phyloP scores from a whole-genome alignment of 2,888 invertebrate species.

The Microchrysa polita region DNA sequence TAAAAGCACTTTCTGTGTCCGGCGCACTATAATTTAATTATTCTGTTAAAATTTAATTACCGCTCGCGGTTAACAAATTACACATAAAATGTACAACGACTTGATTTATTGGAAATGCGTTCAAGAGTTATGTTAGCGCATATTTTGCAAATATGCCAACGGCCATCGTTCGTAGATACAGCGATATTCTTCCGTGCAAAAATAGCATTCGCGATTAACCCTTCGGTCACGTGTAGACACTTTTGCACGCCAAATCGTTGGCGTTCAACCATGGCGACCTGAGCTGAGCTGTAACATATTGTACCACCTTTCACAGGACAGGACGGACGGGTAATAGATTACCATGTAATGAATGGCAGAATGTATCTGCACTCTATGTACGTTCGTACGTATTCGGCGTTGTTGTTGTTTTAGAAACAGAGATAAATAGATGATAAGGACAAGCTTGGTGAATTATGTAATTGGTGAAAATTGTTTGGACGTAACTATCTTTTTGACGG shows the following conservation, averaged over 20 bases:
- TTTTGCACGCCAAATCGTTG: background rate
- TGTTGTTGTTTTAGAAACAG: background rate
- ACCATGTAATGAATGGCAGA: conserved; percentile 22
- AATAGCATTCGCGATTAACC: conserved; percentile 5
- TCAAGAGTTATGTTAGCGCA: conserved; percentile 36
- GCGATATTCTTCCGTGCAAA: background rate
- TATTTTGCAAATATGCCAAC: conserved; percentile 23
- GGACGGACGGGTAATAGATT: conserved; percentile 17
- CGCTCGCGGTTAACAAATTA: conserved; percentile 42
- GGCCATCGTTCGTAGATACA: background rate
- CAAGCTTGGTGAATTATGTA: conserved; percentile 33
- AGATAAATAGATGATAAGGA: conserved; percentile 35
- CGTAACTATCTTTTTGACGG: conserved; percentile 21
- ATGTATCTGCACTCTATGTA: too few relatives aligned
- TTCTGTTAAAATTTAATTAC: conserved; percentile 44
- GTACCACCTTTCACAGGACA: background rate
- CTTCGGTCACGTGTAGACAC: conserved; percentile 1
- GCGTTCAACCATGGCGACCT: background rate
- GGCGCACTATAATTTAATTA: conserved; percentile 32
- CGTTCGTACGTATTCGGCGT: too few relatives aligned
- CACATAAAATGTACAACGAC: conserved; percentile 36
- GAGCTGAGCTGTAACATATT: too few relatives aligned
- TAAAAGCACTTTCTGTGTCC: conserved; percentile 22
- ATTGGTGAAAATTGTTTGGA: conserved; percentile 35
- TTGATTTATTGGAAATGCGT: conserved; percentile 29